phyloP scores from a whole-genome alignment of 2,113 vertebrate genomes.

The Dromas ardeola region DNA sequence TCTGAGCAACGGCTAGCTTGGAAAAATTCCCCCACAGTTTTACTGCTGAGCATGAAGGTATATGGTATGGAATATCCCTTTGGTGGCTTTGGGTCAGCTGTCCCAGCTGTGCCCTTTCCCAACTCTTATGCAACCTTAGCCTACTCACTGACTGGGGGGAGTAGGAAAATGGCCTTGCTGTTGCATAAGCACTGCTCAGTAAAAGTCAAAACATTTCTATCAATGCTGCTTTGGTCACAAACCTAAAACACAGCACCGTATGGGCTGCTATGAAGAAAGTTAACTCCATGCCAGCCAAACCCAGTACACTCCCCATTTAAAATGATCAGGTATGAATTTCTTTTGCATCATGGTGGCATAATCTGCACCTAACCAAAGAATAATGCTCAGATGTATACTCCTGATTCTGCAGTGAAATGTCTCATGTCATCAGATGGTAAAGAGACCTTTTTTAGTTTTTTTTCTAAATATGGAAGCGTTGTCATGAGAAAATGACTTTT shows the following conservation, averaged over 20 bases:
- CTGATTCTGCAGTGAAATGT: background rate
- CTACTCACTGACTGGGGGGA: background rate
- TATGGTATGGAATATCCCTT: background rate
- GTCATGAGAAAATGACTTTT: background rate
- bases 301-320: background rate
- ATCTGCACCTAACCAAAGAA: background rate
- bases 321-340: background rate
- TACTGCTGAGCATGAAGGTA: background rate
- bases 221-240: background rate
- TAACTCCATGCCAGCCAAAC: background rate
- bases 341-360: background rate
- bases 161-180: background rate
- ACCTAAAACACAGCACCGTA: background rate
- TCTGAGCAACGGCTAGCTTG: fast-evolving
- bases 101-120: background rate
- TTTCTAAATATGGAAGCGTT: background rate
- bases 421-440: background rate
- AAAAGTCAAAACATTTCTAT: background rate
- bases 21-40: background rate
- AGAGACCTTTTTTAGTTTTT: background rate
- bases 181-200: background rate
- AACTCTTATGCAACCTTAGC: fast-evolving
- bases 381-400: background rate
- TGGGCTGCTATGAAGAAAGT: background rate
- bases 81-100: background rate